Percentiles rank a stretch among this genome's conserved stretches.
Conservation (phyloP, 2,113 vertebrate species). For the Corythaeola cristata region DNA sequence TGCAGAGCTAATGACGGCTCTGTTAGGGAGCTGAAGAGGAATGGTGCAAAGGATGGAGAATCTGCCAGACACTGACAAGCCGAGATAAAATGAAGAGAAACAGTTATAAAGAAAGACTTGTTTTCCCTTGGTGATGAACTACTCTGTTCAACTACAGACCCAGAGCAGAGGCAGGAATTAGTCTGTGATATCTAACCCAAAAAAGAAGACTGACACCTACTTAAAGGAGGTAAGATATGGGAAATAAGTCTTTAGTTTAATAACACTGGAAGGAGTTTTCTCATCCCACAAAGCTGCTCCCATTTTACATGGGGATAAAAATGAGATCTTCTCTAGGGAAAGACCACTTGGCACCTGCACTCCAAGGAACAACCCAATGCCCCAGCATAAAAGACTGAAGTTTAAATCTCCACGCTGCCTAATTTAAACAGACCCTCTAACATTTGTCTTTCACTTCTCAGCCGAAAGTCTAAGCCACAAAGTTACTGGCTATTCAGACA, state of each 20-base stretch:
- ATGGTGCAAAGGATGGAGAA: neutral
- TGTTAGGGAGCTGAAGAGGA: neutral
- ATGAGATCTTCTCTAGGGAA: neutral
- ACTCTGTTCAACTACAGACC: neutral
- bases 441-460: neutral
- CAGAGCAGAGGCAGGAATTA: neutral
- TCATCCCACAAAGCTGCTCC: neutral
- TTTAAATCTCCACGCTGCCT: neutral
- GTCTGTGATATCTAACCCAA: neutral
- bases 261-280: neutral
- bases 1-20: neutral
- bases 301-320: neutral
- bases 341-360: neutral
- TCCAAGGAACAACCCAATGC: neutral
- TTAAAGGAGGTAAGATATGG: neutral
- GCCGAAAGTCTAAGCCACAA: neutral
- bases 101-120: neutral
- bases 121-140: neutral
- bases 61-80: slow-evolving; percentile 4
- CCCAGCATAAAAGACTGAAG: neutral
- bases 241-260: neutral
- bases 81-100: neutral
- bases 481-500: neutral
- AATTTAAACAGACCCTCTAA: neutral
- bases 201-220: neutral